A percentile compares a stretch with the other conserved stretches of the same genome.
phyloP scores from a whole-genome alignment of 2,888 invertebrate genomes.

The Griposia aprilina region DNA sequence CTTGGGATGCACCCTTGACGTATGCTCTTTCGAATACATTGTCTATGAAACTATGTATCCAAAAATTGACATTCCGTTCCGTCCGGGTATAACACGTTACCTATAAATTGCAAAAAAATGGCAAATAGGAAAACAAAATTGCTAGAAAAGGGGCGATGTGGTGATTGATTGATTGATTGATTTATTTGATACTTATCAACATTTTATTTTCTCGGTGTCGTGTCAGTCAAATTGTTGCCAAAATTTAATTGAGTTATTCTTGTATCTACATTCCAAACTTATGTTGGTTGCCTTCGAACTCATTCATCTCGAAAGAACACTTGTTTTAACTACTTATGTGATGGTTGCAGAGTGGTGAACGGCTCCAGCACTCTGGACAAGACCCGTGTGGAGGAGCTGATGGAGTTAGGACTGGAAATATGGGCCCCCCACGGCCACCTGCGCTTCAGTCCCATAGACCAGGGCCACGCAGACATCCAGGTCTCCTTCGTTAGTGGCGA shows the following conservation, averaged over 20 bases:
- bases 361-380: constrained; percentile 92
- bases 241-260: neutral
- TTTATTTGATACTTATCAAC: neutral
- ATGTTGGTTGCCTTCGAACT: neutral
- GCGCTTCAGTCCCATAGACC: constrained; percentile 87
- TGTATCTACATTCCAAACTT: neutral
- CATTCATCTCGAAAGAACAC: neutral
- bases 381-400: constrained; percentile 88
- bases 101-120: too few relatives aligned
- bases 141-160: neutral
- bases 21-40: too few relatives aligned
- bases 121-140: neutral
- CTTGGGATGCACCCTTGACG: too few relatives aligned
- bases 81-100: too few relatives aligned
- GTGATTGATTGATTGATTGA: too few relatives aligned
- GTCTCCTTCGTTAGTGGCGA: constrained; percentile 93
- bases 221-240: neutral
- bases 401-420: constrained; percentile 91
- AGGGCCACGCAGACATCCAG: constrained; percentile 93
- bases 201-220: neutral
- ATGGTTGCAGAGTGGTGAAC: constrained; percentile 92
- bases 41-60: too few relatives aligned
- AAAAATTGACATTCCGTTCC: too few relatives aligned
- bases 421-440: constrained; percentile 93
- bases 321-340: neutral